Base-by-base conservation (phyloP, 2,797 vertebrate genomes). In the Danionella dracula region DNA sequence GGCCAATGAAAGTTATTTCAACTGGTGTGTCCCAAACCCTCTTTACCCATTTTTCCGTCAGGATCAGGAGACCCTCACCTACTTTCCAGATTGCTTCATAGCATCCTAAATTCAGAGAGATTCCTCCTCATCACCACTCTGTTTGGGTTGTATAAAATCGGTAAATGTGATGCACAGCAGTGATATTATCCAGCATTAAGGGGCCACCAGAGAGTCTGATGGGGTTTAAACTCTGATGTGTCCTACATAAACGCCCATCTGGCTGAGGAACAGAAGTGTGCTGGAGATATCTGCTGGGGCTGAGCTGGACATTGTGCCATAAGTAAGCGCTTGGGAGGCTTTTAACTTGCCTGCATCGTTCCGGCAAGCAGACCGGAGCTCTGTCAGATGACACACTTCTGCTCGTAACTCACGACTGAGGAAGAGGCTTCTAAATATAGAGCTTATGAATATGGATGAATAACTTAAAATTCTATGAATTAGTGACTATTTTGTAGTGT, bases 171-270 rank as follows among this genome's bases (percentile, higher is more conserved):
- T 15, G 29, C 16, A 15, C 21, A 4, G 4, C 19, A 15, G 48
- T 62, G 48, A 50, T 49, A 66, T 69, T 27, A 65, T 46, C 40
- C 12, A 7, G 34, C 61, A 69, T 69, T 66, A 66, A 44, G 13
- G 35, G n/a, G 1, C 2, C 8, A 21, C 7, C 10, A 31, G 45
- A 57, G 56, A 56, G 64, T 68, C 58, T 68, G 60, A 64, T 59
- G 29, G 1, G 6, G 11, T 66, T 66, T 61, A 37, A 66, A 27
- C 19, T 8, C 23, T 31, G 15, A 49, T 53, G 54, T 64, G 66
- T 54, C 53, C 32, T 32, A 58, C 58, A 68, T 68, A 64, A 69
- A 59, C 46, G 8, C 13, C 19, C 13, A 20, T 40, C 49, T 61
- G 48, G 46, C 12, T 50, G 27, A 37, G 57, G 21, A 55, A 29